phyloP scores from a whole-genome alignment of 2,888 invertebrate genomes.

The Xanthorhoe spadicearia region DNA sequence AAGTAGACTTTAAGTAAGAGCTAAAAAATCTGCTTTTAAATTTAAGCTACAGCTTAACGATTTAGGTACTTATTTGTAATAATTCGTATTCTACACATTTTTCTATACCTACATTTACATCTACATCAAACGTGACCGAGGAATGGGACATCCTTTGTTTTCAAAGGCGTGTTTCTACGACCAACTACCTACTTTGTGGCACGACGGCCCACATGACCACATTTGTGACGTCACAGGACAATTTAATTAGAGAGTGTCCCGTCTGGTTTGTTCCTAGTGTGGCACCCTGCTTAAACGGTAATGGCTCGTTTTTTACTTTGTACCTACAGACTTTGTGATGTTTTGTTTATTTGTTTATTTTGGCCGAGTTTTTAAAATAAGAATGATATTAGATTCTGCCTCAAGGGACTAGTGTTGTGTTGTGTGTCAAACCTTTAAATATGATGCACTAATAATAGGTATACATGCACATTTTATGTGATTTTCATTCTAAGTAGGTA shows the following conservation, averaged over 20 bases:
- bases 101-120: not conserved
- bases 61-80: too few relatives aligned
- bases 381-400: not conserved
- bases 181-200: slow-evolving; percentile 19
- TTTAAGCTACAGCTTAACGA: too few relatives aligned
- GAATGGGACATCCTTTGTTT: slow-evolving; percentile 20
- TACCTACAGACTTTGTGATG: not conserved
- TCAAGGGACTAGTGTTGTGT: not conserved
- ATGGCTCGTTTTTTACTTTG: slow-evolving; percentile 16
- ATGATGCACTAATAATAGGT: too few relatives aligned
- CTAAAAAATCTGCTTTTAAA: too few relatives aligned
- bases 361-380: not conserved
- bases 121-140: not conserved
- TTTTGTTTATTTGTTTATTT: not conserved
- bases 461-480: too few relatives aligned
- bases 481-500: too few relatives aligned
- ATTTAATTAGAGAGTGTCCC: slow-evolving; percentile 28
- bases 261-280: slow-evolving; percentile 15
- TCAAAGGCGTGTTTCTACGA: slow-evolving; percentile 26
- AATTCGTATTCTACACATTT: not conserved
- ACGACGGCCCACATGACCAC: slow-evolving; percentile 26
- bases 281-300: slow-evolving; percentile 8
- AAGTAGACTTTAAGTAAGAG: too few relatives aligned
- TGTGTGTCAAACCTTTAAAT: not conserved
- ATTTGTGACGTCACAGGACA: slow-evolving; percentile 28